Base-by-base conservation (phyloP, 1,140 invertebrate species). In the Ectropis grisescens region DNA sequence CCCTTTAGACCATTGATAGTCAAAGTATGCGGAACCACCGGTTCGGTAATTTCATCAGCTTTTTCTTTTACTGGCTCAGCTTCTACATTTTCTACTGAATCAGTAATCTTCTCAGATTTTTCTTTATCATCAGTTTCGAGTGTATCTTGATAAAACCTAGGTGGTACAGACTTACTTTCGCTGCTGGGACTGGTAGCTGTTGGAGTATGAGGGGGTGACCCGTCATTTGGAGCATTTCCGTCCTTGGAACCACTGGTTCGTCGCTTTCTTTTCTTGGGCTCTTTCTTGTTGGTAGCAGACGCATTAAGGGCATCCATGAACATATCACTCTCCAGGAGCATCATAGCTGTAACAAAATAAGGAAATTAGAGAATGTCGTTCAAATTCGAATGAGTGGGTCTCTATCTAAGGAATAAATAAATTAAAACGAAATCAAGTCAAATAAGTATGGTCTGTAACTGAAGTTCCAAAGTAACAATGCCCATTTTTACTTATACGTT, bases 101-200 rank as follows among this genome's bases (percentile, higher is more conserved):
- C 59, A 1, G 39, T 13, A 44, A 29, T 48, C 37, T 61, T 66
- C 3, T 68, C 68, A 28, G 27, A 11, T 34, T 58, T 61, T 37
- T 72, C 61, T 57, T 74, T 79, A 26, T 90, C 83, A 50, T 89
- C 86, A 11, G 87, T 88, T 56, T 93, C 90, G 34, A 95, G 71
- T 0, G 94, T 97, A 47, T 97, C 94, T 84, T 95, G 92, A 81
- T 97, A 97, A 76, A 97, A 97, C 84, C 95, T 87, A 9, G 89
- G 85, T 27, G 89, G 88, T 6, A 85, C 79, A 32, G 85, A 76
- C 54, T 83, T 68, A 32, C 56, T 75, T 47, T 87, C 79, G 41
- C 50, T 61, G 29, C 48, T 68, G 9, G 75, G 68, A 51, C 62
- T 70, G 10, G 58, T 48, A 33, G 50, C 64, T 9, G 58, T 82